phyloP scores from a whole-genome alignment of 2,797 vertebrate species.

The Parauchenoglanis ngamensis region DNA sequence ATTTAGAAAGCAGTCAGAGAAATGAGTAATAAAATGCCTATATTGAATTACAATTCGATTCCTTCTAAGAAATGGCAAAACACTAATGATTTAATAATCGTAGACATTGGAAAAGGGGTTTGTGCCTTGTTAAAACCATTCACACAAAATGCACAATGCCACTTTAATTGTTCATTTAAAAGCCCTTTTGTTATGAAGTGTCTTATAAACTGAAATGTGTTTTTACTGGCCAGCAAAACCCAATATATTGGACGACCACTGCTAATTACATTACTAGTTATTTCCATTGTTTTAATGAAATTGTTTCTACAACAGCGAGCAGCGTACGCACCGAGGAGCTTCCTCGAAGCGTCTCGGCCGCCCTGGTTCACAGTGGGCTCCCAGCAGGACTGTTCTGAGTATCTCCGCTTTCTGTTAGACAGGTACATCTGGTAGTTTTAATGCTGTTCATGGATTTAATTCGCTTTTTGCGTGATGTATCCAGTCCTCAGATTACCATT shows the following conservation, averaged over 20 bases:
- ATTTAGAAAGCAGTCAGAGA: background rate
- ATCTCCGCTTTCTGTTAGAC: constrained; percentile 95
- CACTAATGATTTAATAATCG: background rate
- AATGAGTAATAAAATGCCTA: background rate
- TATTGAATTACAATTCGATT: background rate
- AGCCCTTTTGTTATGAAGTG: background rate
- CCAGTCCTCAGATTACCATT: background rate
- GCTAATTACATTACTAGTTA: too few relatives aligned
- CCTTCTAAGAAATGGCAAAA: background rate
- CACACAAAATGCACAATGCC: background rate
- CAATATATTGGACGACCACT: background rate
- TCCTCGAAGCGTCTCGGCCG: constrained; percentile 94
- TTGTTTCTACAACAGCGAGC: constrained; percentile 80
- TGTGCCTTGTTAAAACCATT: background rate
- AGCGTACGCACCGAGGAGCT: constrained; percentile 91
- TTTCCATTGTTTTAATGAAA: background rate
- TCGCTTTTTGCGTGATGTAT: background rate
- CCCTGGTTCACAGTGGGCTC: constrained; percentile 94
- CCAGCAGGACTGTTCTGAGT: constrained; percentile 97
- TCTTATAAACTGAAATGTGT: background rate
- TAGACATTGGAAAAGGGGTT: background rate
- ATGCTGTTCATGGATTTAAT: background rate
- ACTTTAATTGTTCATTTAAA: background rate
- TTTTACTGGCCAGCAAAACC: background rate
- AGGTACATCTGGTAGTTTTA: constrained; percentile 75